These are phyloP conservation scores for Sciaenops ocellatus DNA, from an alignment of 2,797 vertebrate genomes.

Conservation along the genomic window DNA sequence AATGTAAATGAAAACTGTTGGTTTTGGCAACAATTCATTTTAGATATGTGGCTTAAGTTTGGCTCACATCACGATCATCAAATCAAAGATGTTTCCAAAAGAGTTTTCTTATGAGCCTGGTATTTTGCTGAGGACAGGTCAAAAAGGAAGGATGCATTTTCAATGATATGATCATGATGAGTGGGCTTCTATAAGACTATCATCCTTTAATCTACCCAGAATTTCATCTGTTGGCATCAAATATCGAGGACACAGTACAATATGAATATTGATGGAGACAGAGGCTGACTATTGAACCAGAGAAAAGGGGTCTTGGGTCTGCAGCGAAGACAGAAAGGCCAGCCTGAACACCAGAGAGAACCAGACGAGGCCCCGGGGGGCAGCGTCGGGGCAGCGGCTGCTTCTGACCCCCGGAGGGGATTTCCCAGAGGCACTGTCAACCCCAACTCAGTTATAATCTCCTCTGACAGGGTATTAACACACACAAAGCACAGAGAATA, in stretches of 20 bases:
- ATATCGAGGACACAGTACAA: background rate
- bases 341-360: conserved; percentile 41
- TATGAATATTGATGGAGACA: conserved; percentile 21
- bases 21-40: background rate
- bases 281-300: conserved; percentile 2
- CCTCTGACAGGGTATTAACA: conserved; percentile 70
- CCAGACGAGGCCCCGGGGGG: conserved; percentile 48
- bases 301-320: conserved; percentile 9
- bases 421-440: conserved; percentile 72
- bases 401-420: conserved; percentile 66
- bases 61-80: background rate
- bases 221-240: background rate
- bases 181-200: background rate
- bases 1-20: no score
- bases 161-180: no score
- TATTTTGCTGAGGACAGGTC: background rate
- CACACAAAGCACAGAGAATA: conserved; percentile 62
- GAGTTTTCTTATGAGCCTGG: background rate
- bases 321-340: conserved; percentile 12
- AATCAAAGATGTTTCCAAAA: background rate
- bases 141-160: conserved; percentile 1
- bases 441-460: conserved; percentile 70
- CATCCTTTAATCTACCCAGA: conserved; percentile 3
- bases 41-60: background rate
- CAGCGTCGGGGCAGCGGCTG: conserved; percentile 36